Conservation (phyloP, 2,113 vertebrate species). For the Rhinopomastus cyanomelas region DNA sequence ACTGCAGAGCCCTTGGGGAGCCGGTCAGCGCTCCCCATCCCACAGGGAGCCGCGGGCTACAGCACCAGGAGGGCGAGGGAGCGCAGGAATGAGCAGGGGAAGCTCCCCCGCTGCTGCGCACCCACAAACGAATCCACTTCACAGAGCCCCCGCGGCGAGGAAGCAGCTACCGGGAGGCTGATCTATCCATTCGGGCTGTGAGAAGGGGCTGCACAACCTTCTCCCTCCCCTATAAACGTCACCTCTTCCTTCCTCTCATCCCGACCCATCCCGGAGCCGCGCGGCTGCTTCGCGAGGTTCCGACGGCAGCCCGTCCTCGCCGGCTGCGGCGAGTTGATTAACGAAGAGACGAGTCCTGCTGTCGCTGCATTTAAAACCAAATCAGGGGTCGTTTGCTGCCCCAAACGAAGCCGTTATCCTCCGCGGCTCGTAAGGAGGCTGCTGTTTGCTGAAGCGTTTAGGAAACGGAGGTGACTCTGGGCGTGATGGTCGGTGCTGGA, state of each 20-base stretch:
- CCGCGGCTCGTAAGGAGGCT: slow-evolving; percentile 69
- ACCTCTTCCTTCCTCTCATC: slow-evolving; percentile 60
- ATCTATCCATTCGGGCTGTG: slow-evolving; percentile 67
- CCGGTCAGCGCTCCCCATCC: too few species aligned
- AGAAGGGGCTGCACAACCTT: slow-evolving; percentile 19
- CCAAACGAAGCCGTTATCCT: slow-evolving; percentile 75
- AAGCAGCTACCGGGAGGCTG: slow-evolving; percentile 22
- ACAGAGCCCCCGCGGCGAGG: slow-evolving; percentile 41
- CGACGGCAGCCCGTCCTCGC: slow-evolving; percentile 56
- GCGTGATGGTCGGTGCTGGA: slow-evolving; percentile 69
- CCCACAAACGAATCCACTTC: slow-evolving; percentile 48
- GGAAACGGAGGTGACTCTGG: slow-evolving; percentile 65
- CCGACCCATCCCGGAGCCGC: slow-evolving; percentile 44
- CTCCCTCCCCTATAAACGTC: slow-evolving; percentile 72
- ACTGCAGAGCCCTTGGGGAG: too few species aligned
- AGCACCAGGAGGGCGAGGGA: background rate
- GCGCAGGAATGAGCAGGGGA: background rate
- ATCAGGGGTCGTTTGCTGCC: slow-evolving; percentile 80
- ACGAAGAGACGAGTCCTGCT: slow-evolving; percentile 78
- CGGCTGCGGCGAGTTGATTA: slow-evolving; percentile 73
- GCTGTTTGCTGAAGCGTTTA: slow-evolving; percentile 74
- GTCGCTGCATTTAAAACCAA: slow-evolving; percentile 81
- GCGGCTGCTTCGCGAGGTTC: slow-evolving; percentile 56
- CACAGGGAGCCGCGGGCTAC: too few species aligned
- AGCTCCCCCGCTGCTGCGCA: background rate